Base-by-base conservation (phyloP, 2,797 vertebrate species). In the Pangasius sanitwongsei region DNA sequence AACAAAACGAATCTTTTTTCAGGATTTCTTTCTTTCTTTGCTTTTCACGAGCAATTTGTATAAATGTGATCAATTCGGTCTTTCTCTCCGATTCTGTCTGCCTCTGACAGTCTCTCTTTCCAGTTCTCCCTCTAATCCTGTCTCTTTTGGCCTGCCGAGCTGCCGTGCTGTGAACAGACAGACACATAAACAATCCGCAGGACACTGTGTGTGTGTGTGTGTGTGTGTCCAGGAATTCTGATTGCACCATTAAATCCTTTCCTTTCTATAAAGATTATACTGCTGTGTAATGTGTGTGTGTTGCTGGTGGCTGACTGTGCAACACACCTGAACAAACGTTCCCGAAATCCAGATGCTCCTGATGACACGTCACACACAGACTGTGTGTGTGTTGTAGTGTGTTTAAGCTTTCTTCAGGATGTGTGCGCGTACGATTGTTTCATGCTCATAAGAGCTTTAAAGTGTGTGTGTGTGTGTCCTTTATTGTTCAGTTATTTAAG, bases 141-240 rank as follows among this genome's bases (percentile, higher is more conserved):
- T 84, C 41, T 25, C 63, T 72, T 55, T 12, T 63, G 55, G 80
- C 80, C 55, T 82, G 78, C 44, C 18, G 55, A 82, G 78, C 55
- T 37, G 31, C 25, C 53, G 9, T 37, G 55, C 53, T 82, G 78
- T 37, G 55, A 37, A 86, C 72, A 87, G 74, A 87, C 86, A 86
- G 86, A 87, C 82, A 87, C 75, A 85, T 87, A 88, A 87, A 91
- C 55, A 83, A 61, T 59, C 55, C 6, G 34, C 55, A 82, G 55
- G 20, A 61, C 55, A 37, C 16, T 28, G 3, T 50, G 77, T 55
- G 48, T 41, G 69, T 41, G 31, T 31, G 53, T 34, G n/a, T 55
- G 77, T 80, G 77, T 80, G 77, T 80, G 77, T 34, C 8, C 86
- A 89, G 86, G 70, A 63, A 75, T 65, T 31, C 74, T 70, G 78